Conservation (phyloP, 2,797 vertebrate species). For the Chloroceryle inda region DNA sequence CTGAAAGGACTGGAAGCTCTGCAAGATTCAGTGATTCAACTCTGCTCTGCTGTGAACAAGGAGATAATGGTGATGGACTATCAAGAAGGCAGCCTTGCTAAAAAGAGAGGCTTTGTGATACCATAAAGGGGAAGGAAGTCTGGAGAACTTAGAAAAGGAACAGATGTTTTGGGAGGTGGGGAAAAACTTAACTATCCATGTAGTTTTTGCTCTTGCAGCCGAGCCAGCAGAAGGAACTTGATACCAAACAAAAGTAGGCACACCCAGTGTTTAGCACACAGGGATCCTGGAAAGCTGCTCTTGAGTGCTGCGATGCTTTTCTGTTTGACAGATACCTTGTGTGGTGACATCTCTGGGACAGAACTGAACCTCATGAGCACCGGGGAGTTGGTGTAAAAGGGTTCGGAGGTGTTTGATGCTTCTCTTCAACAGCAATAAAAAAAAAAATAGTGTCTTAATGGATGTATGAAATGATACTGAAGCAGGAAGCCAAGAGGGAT, state of each 20-base stretch:
- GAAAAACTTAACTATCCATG: not conserved
- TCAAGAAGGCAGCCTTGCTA: slow-evolving; percentile 18
- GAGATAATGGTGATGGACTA: slow-evolving; percentile 35
- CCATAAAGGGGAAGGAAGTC: slow-evolving; percentile 34
- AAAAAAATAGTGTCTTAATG: not conserved
- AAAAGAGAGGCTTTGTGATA: slow-evolving; percentile 54
- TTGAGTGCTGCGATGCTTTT: not conserved
- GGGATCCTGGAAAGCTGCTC: slow-evolving; percentile 48
- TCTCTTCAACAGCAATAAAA: not conserved
- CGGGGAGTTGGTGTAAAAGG: not conserved
- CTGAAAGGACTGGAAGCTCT: slow-evolving; percentile 58
- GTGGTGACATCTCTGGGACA: not conserved
- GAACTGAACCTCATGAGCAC: not conserved
- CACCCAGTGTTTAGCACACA: slow-evolving; percentile 36
- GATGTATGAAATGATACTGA: not conserved
- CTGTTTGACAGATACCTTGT: not conserved
- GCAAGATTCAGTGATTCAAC: slow-evolving; percentile 4
- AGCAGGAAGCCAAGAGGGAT: not conserved
- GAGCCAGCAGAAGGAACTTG: slow-evolving; percentile 50
- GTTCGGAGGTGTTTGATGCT: not conserved
- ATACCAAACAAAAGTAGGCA: slow-evolving; percentile 66
- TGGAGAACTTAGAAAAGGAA: slow-evolving; percentile 35
- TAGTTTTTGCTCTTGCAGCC: not conserved
- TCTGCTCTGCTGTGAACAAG: not conserved
- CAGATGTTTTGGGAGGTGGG: slow-evolving; percentile 57